phyloP scores from a whole-genome alignment of 2,113 vertebrate species.

The Pterocles burchelli region DNA sequence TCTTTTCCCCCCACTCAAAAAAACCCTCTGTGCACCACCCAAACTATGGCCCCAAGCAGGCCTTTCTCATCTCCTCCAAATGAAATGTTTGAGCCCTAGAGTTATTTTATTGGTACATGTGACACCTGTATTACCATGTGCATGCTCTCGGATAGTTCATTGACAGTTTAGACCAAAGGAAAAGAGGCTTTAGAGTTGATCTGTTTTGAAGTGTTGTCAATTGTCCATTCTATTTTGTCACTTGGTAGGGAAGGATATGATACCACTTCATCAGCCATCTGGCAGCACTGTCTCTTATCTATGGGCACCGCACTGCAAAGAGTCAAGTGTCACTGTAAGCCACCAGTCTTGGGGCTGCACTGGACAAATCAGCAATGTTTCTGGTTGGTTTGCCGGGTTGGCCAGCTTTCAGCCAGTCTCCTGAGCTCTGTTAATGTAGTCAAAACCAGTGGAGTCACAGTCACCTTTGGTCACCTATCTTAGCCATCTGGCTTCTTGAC shows the following conservation, averaged over 20 bases:
- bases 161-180: not conserved
- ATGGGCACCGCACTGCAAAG: not conserved
- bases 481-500: not conserved
- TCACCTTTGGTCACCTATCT: not conserved
- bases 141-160: not conserved
- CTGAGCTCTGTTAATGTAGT: not conserved
- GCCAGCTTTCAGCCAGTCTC: not conserved
- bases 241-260: not conserved
- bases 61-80: not conserved
- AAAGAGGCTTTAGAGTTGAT: not conserved
- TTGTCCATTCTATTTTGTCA: not conserved
- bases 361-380: not conserved
- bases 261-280: rapidly evolving
- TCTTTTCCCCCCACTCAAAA: not conserved
- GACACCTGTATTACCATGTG: not conserved
- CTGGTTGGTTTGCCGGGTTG: not conserved
- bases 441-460: not conserved
- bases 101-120: not conserved
- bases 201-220: not conserved
- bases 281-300: not conserved
- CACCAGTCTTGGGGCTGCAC: not conserved
- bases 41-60: not conserved
- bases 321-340: not conserved
- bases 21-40: not conserved
- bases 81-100: not conserved